Percentiles rank a stretch among this genome's conserved stretches.
phyloP scores from a whole-genome alignment of 2,888 invertebrate species.

The Eudemis profundana region DNA sequence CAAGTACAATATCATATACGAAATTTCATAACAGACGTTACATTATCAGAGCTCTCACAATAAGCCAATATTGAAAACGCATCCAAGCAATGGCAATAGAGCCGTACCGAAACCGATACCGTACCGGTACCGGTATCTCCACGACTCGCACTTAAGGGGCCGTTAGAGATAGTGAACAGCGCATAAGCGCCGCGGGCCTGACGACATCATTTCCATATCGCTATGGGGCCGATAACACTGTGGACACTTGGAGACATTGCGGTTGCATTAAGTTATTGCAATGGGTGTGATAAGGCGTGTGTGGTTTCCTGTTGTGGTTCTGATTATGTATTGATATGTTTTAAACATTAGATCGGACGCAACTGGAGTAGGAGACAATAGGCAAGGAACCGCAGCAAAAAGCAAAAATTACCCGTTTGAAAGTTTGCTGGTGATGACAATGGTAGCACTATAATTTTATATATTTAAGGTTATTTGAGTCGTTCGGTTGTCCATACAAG shows the following conservation, averaged over 20 bases:
- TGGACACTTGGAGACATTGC: slow-evolving; percentile 28
- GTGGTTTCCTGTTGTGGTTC: slow-evolving; percentile 18
- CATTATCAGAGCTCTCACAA: not conserved
- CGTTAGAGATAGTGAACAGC: slow-evolving; percentile 70
- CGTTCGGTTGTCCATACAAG: no score
- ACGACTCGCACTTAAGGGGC: slow-evolving; percentile 59
- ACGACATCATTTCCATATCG: slow-evolving; percentile 42
- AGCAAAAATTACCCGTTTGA: no score
- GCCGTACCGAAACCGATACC: slow-evolving; percentile 61
- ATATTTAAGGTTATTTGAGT: no score
- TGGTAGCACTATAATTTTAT: no score
- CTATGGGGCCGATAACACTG: slow-evolving; percentile 29
- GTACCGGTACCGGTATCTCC: slow-evolving; percentile 56
- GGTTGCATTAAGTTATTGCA: slow-evolving; percentile 27
- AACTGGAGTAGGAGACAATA: no score
- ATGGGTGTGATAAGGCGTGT: slow-evolving; percentile 30
- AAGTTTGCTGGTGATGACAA: no score
- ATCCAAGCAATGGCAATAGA: slow-evolving; percentile 56
- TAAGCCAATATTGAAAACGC: slow-evolving; percentile 26
- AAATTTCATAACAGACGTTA: slow-evolving; percentile 38
- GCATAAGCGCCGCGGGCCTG: slow-evolving; percentile 59
- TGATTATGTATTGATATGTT: not conserved
- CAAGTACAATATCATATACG: not conserved
- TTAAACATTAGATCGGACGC: no score
- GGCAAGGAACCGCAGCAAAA: no score